Percentiles rank a stretch among this genome's conserved stretches.
These are phyloP conservation scores for Palythoa heliodiscus DNA, from an alignment of 92 coral and sea anemone genomes.

Conservation along the genomic window DNA sequence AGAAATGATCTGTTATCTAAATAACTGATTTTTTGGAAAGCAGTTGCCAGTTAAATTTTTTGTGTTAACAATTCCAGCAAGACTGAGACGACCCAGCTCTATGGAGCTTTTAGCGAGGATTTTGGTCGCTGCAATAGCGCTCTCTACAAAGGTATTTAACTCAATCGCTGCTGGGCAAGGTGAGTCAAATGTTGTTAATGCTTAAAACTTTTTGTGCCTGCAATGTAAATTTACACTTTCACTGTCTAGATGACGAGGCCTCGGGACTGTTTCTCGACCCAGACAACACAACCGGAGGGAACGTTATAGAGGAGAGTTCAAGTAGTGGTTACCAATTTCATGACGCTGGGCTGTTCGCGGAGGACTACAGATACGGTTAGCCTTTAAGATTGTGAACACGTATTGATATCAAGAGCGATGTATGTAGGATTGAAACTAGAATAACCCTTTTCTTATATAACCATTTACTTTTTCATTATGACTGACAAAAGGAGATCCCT, in stretches of 20 bases:
- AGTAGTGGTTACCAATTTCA: slow-evolving; percentile 14
- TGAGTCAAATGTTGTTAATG: neutral
- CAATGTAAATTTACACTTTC: neutral
- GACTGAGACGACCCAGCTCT: too few relatives aligned
- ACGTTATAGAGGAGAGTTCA: neutral
- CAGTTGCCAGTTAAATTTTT: too few relatives aligned
- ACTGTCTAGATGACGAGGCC: neutral
- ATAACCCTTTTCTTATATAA: neutral
- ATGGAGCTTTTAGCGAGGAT: too few relatives aligned
- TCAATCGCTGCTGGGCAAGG: too few relatives aligned
- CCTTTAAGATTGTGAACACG: too few relatives aligned
- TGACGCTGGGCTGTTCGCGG: neutral
- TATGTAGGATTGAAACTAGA: neutral
- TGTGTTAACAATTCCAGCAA: too few relatives aligned
- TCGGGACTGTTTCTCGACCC: slow-evolving; percentile 12
- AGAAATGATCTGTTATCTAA: too few relatives aligned
- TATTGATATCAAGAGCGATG: neutral
- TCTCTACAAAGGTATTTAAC: too few relatives aligned
- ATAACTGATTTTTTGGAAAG: too few relatives aligned
- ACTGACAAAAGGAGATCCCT: too few relatives aligned
- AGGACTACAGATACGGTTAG: slow-evolving; percentile 27
- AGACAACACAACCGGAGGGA: slow-evolving; percentile 12
- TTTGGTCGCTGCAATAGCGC: too few relatives aligned
- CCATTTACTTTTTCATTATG: too few relatives aligned
- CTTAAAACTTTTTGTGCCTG: neutral